Conservation (phyloP, 2,888 invertebrate species). For the Spisula subtruncata region DNA sequence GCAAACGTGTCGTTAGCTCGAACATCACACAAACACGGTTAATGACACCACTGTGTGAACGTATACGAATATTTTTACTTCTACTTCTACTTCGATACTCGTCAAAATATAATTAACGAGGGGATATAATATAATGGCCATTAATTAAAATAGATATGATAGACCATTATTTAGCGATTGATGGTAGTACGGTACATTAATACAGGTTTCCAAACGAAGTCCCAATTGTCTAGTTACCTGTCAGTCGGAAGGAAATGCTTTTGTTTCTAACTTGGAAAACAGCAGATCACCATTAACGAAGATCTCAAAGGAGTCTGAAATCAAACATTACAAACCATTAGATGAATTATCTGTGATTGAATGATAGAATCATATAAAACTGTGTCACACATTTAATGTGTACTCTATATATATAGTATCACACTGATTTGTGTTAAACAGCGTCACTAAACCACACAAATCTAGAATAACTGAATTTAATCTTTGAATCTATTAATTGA, state of each 20-base stretch:
- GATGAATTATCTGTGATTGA: too few relatives aligned
- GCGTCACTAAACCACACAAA: too few relatives aligned
- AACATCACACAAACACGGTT: neutral
- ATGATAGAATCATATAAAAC: too few relatives aligned
- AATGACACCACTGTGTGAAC: neutral
- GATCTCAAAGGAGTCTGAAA: conserved; percentile 68
- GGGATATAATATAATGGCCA: too few relatives aligned
- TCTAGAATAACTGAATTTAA: too few relatives aligned
- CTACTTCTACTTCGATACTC: too few relatives aligned
- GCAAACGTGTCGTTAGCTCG: neutral
- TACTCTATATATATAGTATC: too few relatives aligned
- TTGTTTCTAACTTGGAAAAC: conserved; percentile 59
- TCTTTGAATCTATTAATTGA: too few relatives aligned
- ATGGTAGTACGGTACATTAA: neutral
- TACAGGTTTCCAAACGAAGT: neutral
- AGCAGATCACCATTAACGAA: conserved; percentile 63
- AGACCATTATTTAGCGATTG: neutral
- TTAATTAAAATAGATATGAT: neutral
- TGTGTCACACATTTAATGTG: too few relatives aligned
- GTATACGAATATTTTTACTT: too few relatives aligned
- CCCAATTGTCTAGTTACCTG: conserved; percentile 23
- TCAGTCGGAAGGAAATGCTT: conserved; percentile 59
- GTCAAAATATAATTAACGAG: too few relatives aligned
- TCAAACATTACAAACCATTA: neutral
- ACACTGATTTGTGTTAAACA: too few relatives aligned